Evolutionary conservation across 2,888 invertebrate species (phyloP), one percentile per base, ranked within the genome.

Genomic region (Drosophila differens): DNA sequence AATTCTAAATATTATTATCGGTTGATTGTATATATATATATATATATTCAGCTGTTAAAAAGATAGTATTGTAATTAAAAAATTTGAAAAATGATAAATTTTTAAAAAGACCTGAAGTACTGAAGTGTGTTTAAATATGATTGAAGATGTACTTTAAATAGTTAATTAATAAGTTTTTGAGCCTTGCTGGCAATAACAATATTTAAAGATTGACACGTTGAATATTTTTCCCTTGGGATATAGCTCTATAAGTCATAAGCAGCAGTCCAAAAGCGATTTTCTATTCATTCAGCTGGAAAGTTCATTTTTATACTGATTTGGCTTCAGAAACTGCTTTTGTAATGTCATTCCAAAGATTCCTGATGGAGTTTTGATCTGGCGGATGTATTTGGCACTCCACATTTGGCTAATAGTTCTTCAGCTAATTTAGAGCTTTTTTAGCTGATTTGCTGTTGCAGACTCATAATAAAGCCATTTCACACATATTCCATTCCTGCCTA

Each of bases 11-110:
- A n/a, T 2, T 4, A 41, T 4, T 37, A 6, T 6, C 5, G 14
- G 0, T 16, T 16, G 16, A 16, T 37, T 16, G 5, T 37, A 37
- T 37, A 16, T 2, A 25, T 2, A 25, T 19, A 0, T 7, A 39
- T 10, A 39, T 10, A 10, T 32, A 7, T 7, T 19, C 0, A 19
- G 37, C 0, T 19, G 19, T 19, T 33, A 9, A 9, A n/a, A n/a
- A 39, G 0, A n/a, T n/a, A 4, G n/a, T 1, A 41, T n/a, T n/a
- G 1, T 10, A n/a, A n/a, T 4, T 41, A 1, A n/a, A n/a, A 1
- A 10, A n/a, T 2, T 1, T n/a, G 0, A 0, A n/a, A 10, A 10
- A 10, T 41, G 9, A n/a, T 1, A 39, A 7, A 3, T 39, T 10
- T 7, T 1, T 0, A 19, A 9, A 4, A n/a, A 9, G 39, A 1